These are phyloP conservation scores for Ibycter americanus DNA, from an alignment of 2,797 vertebrate species.

Conservation along the genomic window DNA sequence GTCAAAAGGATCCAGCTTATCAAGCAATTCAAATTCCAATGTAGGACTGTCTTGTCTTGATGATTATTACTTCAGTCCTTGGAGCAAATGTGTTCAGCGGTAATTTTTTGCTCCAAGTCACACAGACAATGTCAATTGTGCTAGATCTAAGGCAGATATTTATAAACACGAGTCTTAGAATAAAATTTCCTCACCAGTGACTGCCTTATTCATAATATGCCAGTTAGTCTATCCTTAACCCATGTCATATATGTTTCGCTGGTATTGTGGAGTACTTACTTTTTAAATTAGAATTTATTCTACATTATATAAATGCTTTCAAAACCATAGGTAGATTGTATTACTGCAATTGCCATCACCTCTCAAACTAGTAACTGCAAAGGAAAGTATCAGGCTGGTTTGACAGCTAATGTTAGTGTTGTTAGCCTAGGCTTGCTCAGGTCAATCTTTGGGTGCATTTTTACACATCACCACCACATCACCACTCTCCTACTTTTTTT, in stretches of 20 bases:
- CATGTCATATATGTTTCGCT: accelerated
- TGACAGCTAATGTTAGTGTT: background rate
- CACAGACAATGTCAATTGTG: accelerated
- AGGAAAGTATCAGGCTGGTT: background rate
- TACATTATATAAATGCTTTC: background rate
- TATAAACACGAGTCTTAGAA: background rate
- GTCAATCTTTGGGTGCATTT: background rate
- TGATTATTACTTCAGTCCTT: background rate
- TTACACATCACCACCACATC: background rate
- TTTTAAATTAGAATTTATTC: background rate
- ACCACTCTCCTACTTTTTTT: background rate
- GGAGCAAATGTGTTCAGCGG: background rate
- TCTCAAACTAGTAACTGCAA: background rate
- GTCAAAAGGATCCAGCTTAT: accelerated
- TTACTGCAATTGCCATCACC: background rate
- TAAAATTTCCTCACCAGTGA: background rate
- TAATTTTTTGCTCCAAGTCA: background rate
- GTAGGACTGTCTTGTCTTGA: background rate
- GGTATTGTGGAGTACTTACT: background rate
- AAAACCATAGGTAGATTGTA: background rate
- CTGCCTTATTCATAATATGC: background rate
- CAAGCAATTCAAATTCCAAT: background rate
- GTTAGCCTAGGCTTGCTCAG: background rate
- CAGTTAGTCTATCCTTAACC: background rate
- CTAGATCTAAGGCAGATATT: background rate